These are phyloP conservation scores for Esox masquinongy DNA, from an alignment of 2,797 vertebrate species.

Conservation along the genomic window DNA sequence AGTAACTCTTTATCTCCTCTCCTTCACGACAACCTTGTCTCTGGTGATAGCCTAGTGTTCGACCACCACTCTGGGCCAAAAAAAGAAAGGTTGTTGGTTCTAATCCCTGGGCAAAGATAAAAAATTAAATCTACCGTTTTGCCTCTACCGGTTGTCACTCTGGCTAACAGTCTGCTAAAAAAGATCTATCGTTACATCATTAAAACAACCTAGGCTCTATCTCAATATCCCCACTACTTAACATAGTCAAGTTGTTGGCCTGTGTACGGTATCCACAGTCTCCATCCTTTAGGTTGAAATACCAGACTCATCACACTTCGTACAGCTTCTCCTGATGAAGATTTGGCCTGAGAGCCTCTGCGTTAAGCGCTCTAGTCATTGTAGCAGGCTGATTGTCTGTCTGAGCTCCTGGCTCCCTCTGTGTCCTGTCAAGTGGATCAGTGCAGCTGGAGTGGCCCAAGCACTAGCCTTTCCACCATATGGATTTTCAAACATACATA, in stretches of 20 bases:
- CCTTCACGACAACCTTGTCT: too few relatives aligned
- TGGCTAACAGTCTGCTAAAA: too few relatives aligned
- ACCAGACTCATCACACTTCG: constrained; percentile 41
- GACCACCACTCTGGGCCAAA: too few relatives aligned
- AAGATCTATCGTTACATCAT: too few relatives aligned
- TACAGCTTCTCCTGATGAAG: constrained; percentile 40
- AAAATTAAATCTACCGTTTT: too few relatives aligned
- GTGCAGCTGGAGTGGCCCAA: constrained; percentile 62
- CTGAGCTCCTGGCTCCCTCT: constrained; percentile 18
- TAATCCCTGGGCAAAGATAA: too few relatives aligned
- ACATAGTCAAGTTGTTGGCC: too few relatives aligned
- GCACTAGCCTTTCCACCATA: neutral
- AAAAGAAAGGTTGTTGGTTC: too few relatives aligned
- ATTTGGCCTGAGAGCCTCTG: constrained; percentile 53
- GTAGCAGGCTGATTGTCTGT: constrained; percentile 52
- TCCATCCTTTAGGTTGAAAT: constrained; percentile 18
- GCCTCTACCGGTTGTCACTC: too few relatives aligned
- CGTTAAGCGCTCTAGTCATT: constrained; percentile 52
- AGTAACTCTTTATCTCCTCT: too few relatives aligned
- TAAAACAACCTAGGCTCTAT: neutral
- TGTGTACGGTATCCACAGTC: neutral
- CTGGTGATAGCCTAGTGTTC: too few relatives aligned
- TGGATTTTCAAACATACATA: constrained; percentile 54
- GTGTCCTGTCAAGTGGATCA: constrained; percentile 55
- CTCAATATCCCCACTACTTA: neutral